These are phyloP conservation scores for Pollenia griseotomentosa DNA, from an alignment of 2,888 invertebrate genomes.

Conservation along the genomic window DNA sequence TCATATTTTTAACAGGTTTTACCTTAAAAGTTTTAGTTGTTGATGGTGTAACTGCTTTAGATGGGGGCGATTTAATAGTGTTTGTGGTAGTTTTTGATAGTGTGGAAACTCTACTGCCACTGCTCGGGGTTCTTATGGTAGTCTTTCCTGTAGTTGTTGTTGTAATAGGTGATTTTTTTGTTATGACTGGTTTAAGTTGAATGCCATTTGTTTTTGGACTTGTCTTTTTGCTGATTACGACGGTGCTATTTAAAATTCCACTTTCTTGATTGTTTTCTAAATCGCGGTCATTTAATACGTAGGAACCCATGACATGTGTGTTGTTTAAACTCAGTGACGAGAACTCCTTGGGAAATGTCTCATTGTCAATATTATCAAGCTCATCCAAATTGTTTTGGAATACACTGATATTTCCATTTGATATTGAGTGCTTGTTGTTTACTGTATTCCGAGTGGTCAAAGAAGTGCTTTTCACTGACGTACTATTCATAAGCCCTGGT, in stretches of 20 bases:
- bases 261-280: constrained; percentile 60
- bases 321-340: constrained; percentile 77
- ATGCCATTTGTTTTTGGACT: constrained; percentile 74
- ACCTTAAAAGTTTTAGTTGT: constrained; percentile 69
- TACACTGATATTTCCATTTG: constrained; percentile 62
- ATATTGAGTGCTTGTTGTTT: constrained; percentile 7
- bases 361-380: constrained; percentile 76
- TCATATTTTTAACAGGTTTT: not conserved
- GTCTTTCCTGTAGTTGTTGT: constrained; percentile 38
- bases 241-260: constrained; percentile 38
- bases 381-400: constrained; percentile 60
- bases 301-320: constrained; percentile 73
- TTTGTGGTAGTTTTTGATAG: constrained; percentile 53
- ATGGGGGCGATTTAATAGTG: constrained; percentile 34
- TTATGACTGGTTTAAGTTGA: constrained; percentile 82
- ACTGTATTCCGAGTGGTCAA: constrained; percentile 4
- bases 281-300: constrained; percentile 76
- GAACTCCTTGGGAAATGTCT: constrained; percentile 77
- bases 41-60: constrained; percentile 50
- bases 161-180: constrained; percentile 79
- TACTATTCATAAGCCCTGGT: constrained; percentile 2
- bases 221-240: constrained; percentile 49
- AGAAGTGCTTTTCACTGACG: constrained; percentile 16
- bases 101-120: constrained; percentile 76
- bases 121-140: constrained; percentile 42